These are phyloP conservation scores for Knipowitschia caucasica DNA, from an alignment of 2,797 vertebrate species.

Conservation along the genomic window DNA sequence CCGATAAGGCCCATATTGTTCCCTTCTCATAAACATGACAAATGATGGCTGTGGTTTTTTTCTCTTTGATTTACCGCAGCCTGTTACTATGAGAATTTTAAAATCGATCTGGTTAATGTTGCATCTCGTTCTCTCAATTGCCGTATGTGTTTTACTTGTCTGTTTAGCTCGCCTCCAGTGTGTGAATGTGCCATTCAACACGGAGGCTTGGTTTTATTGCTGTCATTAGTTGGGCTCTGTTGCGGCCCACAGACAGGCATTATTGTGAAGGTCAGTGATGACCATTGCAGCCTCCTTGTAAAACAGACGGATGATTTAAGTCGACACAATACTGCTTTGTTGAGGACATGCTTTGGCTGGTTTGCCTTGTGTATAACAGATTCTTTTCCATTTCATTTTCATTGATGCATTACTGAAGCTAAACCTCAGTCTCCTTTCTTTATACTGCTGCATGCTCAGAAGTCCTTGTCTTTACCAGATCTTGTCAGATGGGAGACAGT, in stretches of 20 bases:
- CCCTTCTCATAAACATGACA: constrained; percentile 67
- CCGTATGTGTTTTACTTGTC: constrained; percentile 20
- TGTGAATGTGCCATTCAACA: constrained; percentile 42
- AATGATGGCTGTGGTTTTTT: constrained; percentile 54
- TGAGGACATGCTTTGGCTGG: constrained; percentile 4
- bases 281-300: constrained; percentile 28
- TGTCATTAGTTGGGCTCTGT: constrained; percentile 64
- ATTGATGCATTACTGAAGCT: constrained; percentile 8
- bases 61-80: constrained; percentile 49
- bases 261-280: constrained; percentile 65
- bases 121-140: constrained; percentile 57
- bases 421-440: neutral
- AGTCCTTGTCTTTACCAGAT: no score
- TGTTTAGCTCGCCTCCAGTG: constrained; percentile 11
- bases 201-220: constrained; percentile 56
- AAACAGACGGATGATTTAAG: constrained; percentile 27
- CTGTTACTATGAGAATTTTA: constrained; percentile 58
- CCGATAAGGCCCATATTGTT: constrained; percentile 62
- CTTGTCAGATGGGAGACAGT: no score
- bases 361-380: constrained; percentile 23
- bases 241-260: constrained; percentile 39
- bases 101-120: constrained; percentile 78
- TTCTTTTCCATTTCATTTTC: neutral
- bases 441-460: neutral
- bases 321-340: constrained; percentile 18